Conservation (phyloP, 2,113 vertebrate genomes). For the Scolopax mira region DNA sequence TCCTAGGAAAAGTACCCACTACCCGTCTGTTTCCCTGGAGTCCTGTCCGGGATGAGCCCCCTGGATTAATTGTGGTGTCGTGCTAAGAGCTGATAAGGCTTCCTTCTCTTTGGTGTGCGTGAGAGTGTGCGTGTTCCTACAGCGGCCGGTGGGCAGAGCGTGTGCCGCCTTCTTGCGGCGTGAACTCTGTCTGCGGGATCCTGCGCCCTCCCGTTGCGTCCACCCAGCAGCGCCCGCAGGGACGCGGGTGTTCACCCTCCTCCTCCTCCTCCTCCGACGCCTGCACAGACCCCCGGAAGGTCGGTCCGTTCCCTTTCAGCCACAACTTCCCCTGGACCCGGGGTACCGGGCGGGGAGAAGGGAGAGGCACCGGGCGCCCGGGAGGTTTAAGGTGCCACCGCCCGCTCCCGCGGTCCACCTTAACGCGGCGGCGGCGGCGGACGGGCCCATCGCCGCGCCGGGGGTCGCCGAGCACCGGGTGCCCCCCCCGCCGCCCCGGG, state of each 20-base stretch:
- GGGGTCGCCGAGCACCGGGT: neutral
- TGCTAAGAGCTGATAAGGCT: neutral
- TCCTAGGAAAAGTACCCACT: neutral
- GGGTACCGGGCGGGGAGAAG: neutral
- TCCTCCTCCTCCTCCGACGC: neutral
- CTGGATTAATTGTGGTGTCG: too few relatives aligned
- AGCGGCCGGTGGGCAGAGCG: accelerated
- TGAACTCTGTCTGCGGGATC: accelerated
- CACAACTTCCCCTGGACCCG: neutral
- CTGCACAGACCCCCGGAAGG: neutral
- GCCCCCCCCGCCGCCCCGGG: neutral
- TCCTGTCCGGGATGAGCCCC: too few relatives aligned
- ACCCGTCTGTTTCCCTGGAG: accelerated
- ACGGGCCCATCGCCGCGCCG: slow-evolving; percentile 32
- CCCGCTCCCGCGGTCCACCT: slow-evolving; percentile 22
- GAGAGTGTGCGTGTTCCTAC: accelerated
- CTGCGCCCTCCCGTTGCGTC: neutral
- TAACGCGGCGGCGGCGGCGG: slow-evolving; percentile 31
- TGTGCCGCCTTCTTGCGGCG: neutral
- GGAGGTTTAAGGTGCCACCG: slow-evolving; percentile 19
- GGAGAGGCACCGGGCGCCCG: neutral
- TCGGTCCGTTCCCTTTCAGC: neutral
- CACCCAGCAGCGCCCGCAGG: neutral
- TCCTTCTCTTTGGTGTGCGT: too few relatives aligned
- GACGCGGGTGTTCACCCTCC: neutral